Conservation (phyloP, 2,888 invertebrate species). For the Ornithoptera priamus region DNA sequence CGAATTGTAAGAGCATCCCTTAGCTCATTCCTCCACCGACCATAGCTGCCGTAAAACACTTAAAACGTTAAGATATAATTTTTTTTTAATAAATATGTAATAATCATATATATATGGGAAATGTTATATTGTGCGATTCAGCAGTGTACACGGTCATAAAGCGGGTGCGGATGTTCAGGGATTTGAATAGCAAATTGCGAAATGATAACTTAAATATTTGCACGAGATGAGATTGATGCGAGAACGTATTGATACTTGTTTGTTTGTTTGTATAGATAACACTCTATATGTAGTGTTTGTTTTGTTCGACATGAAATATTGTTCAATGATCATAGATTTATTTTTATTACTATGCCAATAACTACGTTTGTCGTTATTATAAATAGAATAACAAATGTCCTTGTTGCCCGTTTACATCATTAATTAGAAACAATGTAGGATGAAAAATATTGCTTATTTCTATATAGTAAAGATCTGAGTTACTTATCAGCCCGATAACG, state of each 20-base stretch:
- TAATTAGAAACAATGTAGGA: background rate
- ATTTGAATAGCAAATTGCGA: slow-evolving; percentile 59
- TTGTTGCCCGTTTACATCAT: background rate
- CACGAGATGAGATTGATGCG: slow-evolving; percentile 32
- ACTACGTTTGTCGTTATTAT: background rate
- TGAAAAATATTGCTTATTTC: background rate
- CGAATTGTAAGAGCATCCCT: no score
- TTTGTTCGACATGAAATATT: slow-evolving; percentile 7
- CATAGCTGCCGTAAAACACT: no score
- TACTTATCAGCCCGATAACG: no score
- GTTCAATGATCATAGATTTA: slow-evolving; percentile 7
- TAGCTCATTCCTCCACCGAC: no score
- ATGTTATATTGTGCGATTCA: background rate
- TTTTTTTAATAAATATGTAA: no score
- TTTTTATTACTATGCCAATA: background rate
- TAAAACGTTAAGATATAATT: no score
- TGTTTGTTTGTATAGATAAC: slow-evolving; percentile 15
- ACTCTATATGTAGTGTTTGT: slow-evolving; percentile 6
- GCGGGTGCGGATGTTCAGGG: slow-evolving; percentile 41
- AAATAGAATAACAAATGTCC: background rate
- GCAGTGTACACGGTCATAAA: background rate
- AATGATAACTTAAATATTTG: slow-evolving; percentile 60
- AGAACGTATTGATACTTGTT: slow-evolving; percentile 11
- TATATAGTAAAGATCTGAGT: no score
- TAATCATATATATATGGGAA: no score